Evolutionary conservation across 2,113 vertebrate genomes (phyloP), one percentile per base, ranked within the genome.

Genomic region (Grantiella picta): DNA sequence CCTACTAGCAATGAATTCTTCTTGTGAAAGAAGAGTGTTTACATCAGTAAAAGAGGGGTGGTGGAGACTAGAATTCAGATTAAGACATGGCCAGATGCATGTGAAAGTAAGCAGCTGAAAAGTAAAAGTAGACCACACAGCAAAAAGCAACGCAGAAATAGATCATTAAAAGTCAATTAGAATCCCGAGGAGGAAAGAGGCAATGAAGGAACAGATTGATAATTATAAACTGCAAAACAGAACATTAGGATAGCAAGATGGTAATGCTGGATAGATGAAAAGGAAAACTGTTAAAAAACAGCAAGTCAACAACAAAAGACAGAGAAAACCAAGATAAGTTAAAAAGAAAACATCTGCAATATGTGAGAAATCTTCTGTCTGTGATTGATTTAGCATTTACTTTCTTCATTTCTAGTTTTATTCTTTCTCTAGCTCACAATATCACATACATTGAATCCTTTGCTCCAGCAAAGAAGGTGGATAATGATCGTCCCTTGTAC

Each of bases 131-230:
- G 80, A 90, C 28, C 28, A 27, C 3, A 10, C 4, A 57, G 56
- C 45, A 66, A 95, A 82, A 82, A 54, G 28, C 28, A 89, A 68
- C 31, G 72, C 29, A 70, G 61, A 96, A 94, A 89, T 27, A 88
- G 42, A 86, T 71, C 59, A 95, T 92, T 77, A 94, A 92, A 92
- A 80, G n/a, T 66, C 53, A 72, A 66, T 92, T 86, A 94, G 52
- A 42, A 86, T 77, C 93, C 33, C 49, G 82, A 94, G 45, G 38
- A 69, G 88, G 47, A 93, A 77, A 93, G 44, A 86, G 17, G n/a
- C 50, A 54, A 23, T 72, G 28, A n/a, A 90, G 68, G 33, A 91
- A 71, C 42, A 65, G 72, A 85, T 29, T 80, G 89, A 75, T 92
- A 89, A 94, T 88, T 65, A 87, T 57, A 92, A 96, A 73, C 23